phyloP scores from a whole-genome alignment of 2,113 vertebrate species.

The Lophura nycthemera region DNA sequence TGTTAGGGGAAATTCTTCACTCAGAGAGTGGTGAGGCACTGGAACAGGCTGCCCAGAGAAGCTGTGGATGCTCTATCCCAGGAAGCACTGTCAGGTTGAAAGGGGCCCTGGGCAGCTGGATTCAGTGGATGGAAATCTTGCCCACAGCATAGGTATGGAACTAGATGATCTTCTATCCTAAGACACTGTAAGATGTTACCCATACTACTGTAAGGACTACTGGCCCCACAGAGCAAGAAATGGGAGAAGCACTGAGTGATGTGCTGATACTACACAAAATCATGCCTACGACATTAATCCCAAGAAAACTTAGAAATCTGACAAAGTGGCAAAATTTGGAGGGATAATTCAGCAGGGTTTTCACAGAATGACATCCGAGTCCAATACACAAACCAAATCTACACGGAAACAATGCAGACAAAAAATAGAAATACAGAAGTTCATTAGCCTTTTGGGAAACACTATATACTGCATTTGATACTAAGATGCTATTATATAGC shows the following conservation, averaged over 20 bases:
- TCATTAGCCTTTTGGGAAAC: not conserved
- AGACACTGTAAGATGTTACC: too few species aligned
- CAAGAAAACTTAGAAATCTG: not conserved
- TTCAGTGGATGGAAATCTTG: not conserved
- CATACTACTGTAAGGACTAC: fast-evolving
- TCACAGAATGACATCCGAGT: not conserved
- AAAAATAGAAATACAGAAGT: not conserved
- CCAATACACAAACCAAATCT: not conserved
- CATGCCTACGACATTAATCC: not conserved
- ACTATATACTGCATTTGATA: not conserved
- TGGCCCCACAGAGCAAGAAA: not conserved
- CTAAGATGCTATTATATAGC: not conserved
- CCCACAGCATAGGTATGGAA: not conserved
- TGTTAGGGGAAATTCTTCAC: too few species aligned
- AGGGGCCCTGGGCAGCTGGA: not conserved
- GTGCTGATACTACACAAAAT: not conserved
- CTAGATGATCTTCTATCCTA: too few species aligned
- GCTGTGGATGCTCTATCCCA: too few species aligned
- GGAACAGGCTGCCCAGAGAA: too few species aligned
- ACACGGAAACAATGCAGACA: not conserved
- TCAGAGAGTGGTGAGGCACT: too few species aligned
- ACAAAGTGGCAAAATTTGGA: not conserved
- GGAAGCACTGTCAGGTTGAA: too few species aligned
- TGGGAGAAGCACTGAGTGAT: not conserved
- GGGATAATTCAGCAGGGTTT: not conserved